Base-by-base conservation (phyloP, 2,797 vertebrate genomes). In the Hozukius guyotensis region DNA sequence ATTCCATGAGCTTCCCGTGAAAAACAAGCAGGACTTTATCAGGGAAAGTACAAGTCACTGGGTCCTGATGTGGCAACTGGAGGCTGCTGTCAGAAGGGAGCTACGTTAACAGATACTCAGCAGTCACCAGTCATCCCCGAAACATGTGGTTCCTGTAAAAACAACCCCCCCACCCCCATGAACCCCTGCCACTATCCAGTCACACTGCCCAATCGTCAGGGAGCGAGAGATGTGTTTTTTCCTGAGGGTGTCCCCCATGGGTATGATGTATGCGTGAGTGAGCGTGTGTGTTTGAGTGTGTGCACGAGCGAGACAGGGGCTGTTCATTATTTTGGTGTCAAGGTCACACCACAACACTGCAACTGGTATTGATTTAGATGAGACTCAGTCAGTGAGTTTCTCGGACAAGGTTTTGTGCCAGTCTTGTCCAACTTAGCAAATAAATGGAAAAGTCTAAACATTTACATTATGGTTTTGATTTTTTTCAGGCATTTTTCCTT, bases 131-230 rank as follows among this genome's bases (percentile, higher is more conserved):
- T 92, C 90, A 92, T 90, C 90, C 84, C 78, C 66, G 9, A 92
- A 92, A 93, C 93, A 94, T 94, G 92, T 94, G 93, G 91, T 93
- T 94, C 91, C 87, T 94, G 92, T 93, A 94, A 94, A 94, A 93
- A 92, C 85, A 91, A 82, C 80, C 86, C 80, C 4, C 14, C 62
- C 34, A 18, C 73, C 71, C 53, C 55, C 60, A 34, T 68, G 82
- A 87, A 89, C 77, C 79, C 82, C 78, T 78, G 80, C 82, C 85
- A 86, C 84, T 82, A 83, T 84, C 85, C 88, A 86, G 84, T 91
- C 91, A 89, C 82, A 84, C 78, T 84, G 80, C 73, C 87, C 80
- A 75, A 53, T 60, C 67, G n/a, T 72, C 82, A 79, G 75, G 78
- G 83, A 77, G 84, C 72, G 18, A 81, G 88, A 92, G 88, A 92